Percentiles rank a stretch among this genome's conserved stretches.
phyloP scores from a whole-genome alignment of 2,888 invertebrate genomes.

The Drosophila pseudotalamancana region DNA sequence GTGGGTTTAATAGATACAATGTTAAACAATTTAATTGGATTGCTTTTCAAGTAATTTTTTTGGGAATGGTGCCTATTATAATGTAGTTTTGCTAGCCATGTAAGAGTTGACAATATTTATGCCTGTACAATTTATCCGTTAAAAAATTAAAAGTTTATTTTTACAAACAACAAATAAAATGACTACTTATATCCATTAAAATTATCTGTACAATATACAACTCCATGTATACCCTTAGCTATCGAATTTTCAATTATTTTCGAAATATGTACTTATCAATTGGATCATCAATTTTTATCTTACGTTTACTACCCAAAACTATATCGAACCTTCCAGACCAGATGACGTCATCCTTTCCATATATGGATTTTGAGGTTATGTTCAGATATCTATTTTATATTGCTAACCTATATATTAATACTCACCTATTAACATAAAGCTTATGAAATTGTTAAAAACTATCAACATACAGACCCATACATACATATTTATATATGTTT shows the following conservation, averaged over 20 bases:
- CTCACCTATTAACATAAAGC: background rate
- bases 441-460: too few relatives aligned
- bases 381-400: conserved; percentile 8
- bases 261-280: background rate
- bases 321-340: background rate
- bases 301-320: too few relatives aligned
- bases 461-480: background rate
- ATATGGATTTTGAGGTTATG: conserved; percentile 40
- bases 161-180: background rate
- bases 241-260: background rate
- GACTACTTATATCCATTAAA: background rate
- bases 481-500: conserved; percentile 5
- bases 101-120: conserved; percentile 23
- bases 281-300: conserved; percentile 5
- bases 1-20: conserved; percentile 87
- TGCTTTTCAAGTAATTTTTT: too few relatives aligned
- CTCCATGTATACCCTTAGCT: background rate
- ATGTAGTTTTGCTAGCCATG: background rate
- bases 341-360: conserved; percentile 32
- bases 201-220: background rate
- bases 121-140: conserved; percentile 19
- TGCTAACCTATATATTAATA: background rate
- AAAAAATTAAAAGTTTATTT: conserved; percentile 5
- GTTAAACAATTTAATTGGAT: conserved; percentile 1
- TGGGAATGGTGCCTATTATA: conserved; percentile 37